These are phyloP conservation scores for Origma solitaria DNA, from an alignment of 2,113 vertebrate genomes.

Conservation along the genomic window DNA sequence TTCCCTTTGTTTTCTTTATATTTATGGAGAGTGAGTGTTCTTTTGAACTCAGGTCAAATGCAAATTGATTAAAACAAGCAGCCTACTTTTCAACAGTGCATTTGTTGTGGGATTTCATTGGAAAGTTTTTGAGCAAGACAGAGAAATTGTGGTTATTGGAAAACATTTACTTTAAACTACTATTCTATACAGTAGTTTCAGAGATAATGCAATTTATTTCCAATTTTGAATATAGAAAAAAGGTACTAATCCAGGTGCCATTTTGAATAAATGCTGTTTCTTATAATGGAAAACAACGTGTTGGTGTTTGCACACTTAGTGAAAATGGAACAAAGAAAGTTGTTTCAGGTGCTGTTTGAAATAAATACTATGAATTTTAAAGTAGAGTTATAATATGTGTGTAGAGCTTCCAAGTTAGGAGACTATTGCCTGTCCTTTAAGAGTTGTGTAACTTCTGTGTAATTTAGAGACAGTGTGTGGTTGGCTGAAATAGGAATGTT, in stretches of 20 bases:
- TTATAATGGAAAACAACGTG: not conserved
- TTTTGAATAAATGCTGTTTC: not conserved
- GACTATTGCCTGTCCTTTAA: not conserved
- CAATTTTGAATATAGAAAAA: not conserved
- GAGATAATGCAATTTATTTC: not conserved
- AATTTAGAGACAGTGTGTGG: not conserved
- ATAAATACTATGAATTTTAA: not conserved
- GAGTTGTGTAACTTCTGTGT: not conserved
- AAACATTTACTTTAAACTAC: not conserved
- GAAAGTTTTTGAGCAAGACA: not conserved
- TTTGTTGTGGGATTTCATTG: not conserved
- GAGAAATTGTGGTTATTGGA: not conserved
- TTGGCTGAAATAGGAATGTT: not conserved
- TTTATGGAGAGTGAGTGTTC: conserved; percentile 79
- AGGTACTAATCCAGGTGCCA: not conserved
- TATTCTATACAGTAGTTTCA: not conserved
- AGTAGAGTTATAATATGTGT: not conserved
- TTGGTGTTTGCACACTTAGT: not conserved
- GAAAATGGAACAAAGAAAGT: not conserved
- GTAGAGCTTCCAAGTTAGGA: not conserved
- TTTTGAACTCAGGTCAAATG: conserved; percentile 63
- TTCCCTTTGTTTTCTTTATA: conserved; percentile 86
- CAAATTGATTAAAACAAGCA: conserved; percentile 35
- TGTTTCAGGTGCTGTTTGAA: not conserved
- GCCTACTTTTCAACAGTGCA: not conserved